Base-by-base conservation (phyloP, 2,888 invertebrate genomes). In the Eristalinus aeneus region DNA sequence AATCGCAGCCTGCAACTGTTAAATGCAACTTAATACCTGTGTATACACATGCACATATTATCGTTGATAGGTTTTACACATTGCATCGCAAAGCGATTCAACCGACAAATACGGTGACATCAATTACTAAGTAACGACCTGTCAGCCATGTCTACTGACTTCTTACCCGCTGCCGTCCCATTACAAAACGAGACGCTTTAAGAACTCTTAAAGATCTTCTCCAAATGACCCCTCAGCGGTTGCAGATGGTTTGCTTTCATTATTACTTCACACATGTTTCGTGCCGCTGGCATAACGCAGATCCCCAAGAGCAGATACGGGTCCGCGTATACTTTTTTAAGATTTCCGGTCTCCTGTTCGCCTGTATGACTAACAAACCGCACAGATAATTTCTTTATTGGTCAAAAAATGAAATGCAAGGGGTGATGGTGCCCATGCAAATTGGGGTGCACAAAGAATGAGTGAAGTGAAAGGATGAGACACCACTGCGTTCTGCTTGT, bases 291-390 rank as follows among this genome's bases (percentile, higher is more conserved):
- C 16, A 16, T 5, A 16, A 16, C 16, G 46, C 46, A 16, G 46
- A 46, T 46, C 46, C 16, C 46, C n/a, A 16, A 16, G 46, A 46
- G 16, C 46, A 46, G 46, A 46, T 46, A 46, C 16, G 16, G 16
- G 46, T 46, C 46, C 46, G 46, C 20, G 3, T 27, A 12, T 27
- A 20, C 32, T 68, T 68, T 16, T 68, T 36, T 54, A 20, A 68
- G 68, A 68, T 68, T 32, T 68, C 68, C 68, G 68, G 68, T 56
- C 68, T 56, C 20, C 60, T 31, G 10, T 10, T 22, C 23, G 36
- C 31, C 16, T 22, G 39, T 56, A 54, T 68, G 68, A 68, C 68
- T 68, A 68, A 31, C 68, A 68, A 68, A 68, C 68, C 68, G 34
- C 68, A 68, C 12, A 12, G 68, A 68, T 68, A 68, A 68, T 54